Conservation (phyloP, 2,888 invertebrate species). For the Elegia similella region DNA sequence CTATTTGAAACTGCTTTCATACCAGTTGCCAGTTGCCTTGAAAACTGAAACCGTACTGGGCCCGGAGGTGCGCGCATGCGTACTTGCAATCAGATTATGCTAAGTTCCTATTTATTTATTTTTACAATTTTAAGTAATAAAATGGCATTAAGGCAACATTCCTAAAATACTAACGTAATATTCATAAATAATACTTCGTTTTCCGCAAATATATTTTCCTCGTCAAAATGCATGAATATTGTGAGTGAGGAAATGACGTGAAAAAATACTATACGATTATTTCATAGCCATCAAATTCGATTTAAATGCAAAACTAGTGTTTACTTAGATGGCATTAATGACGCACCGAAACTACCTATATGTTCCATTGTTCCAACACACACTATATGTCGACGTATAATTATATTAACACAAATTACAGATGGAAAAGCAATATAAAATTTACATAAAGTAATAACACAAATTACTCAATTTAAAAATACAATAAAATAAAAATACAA, state of each 20-base stretch:
- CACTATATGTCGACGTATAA: slow-evolving; percentile 8
- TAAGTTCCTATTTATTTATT: slow-evolving; percentile 1
- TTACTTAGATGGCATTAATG: slow-evolving; percentile 13
- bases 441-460: neutral
- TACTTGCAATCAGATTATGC: slow-evolving; percentile 1
- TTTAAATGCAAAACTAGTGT: slow-evolving; percentile 13
- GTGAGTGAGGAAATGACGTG: neutral
- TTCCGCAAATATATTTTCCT: neutral
- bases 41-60: slow-evolving; percentile 13
- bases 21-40: slow-evolving; percentile 9
- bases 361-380: slow-evolving; percentile 12
- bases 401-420: slow-evolving; percentile 1
- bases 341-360: neutral
- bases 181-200: neutral
- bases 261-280: neutral
- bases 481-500: neutral
- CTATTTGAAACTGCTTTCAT: slow-evolving; percentile 4
- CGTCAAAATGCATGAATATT: neutral
- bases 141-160: neutral
- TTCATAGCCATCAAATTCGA: neutral
- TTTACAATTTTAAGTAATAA: neutral
- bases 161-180: too few relatives aligned
- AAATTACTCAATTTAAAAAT: neutral
- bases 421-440: slow-evolving; percentile 6
- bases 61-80: slow-evolving; percentile 2